phyloP scores from a whole-genome alignment of 23 tunicate species.

The Ascidia mentula region DNA sequence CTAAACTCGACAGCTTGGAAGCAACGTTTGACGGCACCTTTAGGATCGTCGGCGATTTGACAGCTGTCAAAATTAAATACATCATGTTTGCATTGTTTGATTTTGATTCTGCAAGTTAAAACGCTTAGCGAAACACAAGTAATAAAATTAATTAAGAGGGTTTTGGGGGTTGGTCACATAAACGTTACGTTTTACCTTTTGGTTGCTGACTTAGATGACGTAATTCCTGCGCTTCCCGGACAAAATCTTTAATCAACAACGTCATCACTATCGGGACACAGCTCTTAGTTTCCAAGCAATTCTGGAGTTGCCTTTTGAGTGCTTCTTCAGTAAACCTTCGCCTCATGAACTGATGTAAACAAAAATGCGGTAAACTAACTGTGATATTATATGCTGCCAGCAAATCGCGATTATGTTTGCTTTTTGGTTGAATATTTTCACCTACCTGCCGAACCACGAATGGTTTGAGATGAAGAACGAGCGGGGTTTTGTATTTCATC shows the following conservation, averaged over 20 bases:
- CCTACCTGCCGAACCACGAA: conserved; percentile 57
- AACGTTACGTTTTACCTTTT: too few relatives aligned
- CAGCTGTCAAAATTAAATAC: neutral
- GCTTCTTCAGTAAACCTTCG: conserved; percentile 12
- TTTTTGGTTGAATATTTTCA: too few relatives aligned
- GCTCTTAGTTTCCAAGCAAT: neutral
- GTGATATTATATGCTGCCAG: too few relatives aligned
- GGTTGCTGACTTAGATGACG: conserved; percentile 8
- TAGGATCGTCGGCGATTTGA: neutral
- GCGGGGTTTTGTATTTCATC: conserved; percentile 67
- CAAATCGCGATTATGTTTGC: too few relatives aligned
- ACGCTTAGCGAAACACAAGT: too few relatives aligned
- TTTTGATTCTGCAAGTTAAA: too few relatives aligned
- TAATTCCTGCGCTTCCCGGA: conserved; percentile 28
- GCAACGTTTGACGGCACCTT: neutral
- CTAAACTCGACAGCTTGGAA: neutral
- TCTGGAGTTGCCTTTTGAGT: neutral
- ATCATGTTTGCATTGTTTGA: too few relatives aligned
- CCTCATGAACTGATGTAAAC: conserved; percentile 25
- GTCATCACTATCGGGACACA: conserved; percentile 12
- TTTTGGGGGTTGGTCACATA: too few relatives aligned
- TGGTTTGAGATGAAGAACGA: conserved; percentile 51
- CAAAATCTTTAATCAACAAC: conserved; percentile 31
- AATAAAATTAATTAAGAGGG: too few relatives aligned
- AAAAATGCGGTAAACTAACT: neutral